Evolutionary conservation across 2,888 invertebrate genomes (phyloP).

Genomic region (Ernsta delagoae): DNA sequence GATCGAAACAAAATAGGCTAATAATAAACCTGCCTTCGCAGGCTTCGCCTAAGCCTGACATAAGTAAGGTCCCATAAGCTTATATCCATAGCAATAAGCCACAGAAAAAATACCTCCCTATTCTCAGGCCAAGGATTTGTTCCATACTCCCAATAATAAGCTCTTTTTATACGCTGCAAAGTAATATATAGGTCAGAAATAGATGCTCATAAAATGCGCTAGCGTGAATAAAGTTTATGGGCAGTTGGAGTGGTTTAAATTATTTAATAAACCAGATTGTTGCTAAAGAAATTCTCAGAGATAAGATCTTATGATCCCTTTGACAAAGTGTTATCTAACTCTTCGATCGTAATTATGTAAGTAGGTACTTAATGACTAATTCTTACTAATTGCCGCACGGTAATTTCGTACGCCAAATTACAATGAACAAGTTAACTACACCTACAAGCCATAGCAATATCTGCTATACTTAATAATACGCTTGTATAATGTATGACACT

Average conservation of each 20-base stretch:
- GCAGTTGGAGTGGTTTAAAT: not conserved
- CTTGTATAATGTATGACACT: too few relatives aligned
- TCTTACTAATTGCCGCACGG: too few relatives aligned
- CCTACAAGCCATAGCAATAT: not conserved
- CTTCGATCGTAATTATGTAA: too few relatives aligned
- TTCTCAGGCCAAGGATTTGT: not conserved
- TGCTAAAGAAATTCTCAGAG: too few relatives aligned
- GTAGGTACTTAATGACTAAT: too few relatives aligned
- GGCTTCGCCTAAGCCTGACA: not conserved
- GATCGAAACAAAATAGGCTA: not conserved
- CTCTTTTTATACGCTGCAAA: not conserved
- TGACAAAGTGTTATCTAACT: too few relatives aligned
- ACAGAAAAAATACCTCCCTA: not conserved
- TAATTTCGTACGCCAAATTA: too few relatives aligned
- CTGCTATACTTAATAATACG: too few relatives aligned
- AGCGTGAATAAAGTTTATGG: not conserved
- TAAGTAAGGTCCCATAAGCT: not conserved
- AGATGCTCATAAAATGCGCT: conserved; percentile 2
- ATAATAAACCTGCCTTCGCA: not conserved
- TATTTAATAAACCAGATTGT: not conserved
- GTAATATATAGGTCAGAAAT: conserved; percentile 1
- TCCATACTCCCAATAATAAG: not conserved
- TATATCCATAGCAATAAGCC: not conserved
- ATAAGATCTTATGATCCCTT: too few relatives aligned
- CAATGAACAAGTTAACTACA: too few relatives aligned